Conservation (phyloP, 2,797 vertebrate genomes). For the Galaxias olidus region DNA sequence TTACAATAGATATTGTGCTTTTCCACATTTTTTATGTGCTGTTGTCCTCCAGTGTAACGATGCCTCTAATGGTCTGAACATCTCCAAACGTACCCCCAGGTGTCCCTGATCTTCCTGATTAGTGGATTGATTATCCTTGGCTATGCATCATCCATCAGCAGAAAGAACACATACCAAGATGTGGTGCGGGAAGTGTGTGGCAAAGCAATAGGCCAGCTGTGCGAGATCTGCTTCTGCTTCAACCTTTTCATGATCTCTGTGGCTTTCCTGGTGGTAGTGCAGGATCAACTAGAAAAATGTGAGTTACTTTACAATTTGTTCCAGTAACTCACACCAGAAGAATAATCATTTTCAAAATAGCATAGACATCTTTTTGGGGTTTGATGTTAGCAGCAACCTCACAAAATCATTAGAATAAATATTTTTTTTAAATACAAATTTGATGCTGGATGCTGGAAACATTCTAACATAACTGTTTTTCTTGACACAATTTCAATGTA, state of each 20-base stretch:
- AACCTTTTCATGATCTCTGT: constrained; percentile 98
- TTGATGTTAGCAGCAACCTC: no score
- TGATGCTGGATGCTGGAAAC: no score
- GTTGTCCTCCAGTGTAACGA: not conserved
- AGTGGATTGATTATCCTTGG: constrained; percentile 90
- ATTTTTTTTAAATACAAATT: no score
- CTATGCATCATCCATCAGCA: constrained; percentile 83
- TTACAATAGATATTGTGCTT: not conserved
- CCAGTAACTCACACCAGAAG: not conserved
- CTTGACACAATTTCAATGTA: no score
- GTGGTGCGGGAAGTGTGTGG: constrained; percentile 89
- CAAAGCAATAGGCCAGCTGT: constrained; percentile 81
- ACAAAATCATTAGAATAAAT: no score
- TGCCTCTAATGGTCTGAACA: not conserved
- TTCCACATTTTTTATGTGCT: not conserved
- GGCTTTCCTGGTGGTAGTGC: constrained; percentile 92
- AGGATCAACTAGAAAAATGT: constrained; percentile 96
- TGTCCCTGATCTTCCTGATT: constrained; percentile 87
- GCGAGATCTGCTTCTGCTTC: constrained; percentile 89
- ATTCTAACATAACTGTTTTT: no score
- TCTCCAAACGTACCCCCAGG: not conserved
- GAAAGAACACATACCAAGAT: constrained; percentile 89
- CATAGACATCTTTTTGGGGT: no score
- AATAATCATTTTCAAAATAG: no score
- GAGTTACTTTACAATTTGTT: constrained; percentile 48